Evolutionary conservation across 2,113 vertebrate genomes (phyloP), one percentile per base, ranked within the genome.

Genomic region (Leucopsar rothschildi): DNA sequence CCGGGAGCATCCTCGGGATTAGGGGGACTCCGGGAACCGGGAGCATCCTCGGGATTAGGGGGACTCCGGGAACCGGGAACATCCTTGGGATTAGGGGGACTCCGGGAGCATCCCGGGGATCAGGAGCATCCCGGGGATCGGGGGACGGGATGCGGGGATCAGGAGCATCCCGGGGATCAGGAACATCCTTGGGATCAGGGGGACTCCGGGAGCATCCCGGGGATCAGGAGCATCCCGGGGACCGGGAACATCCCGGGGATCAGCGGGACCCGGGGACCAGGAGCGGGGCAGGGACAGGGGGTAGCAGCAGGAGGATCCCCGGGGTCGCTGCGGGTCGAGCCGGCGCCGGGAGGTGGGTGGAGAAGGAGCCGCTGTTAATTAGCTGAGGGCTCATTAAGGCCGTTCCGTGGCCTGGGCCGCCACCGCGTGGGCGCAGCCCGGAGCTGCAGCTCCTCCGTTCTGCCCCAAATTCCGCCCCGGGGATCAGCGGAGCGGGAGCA

Each of bases 371-470:
- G 65, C 40, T 0, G 28, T 3, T 57, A 29, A 76, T 61, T n/a
- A 45, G 16, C 8, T 1, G 9, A 0, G 59, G 5, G 42, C 64
- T 65, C 71, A 17, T 72, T 15, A n/a, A 52, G 27, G 33, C 66
- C 7, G 86, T 92, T 94, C 78, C 78, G 64, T 57, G 92, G 94
- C 47, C 94, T 94, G 23, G 5, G 86, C 21, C 31, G 94, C 95
- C 95, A 83, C 72, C 95, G 77, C 57, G 95, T 63, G 93, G 93
- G n/a, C 28, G 0, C 49, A 40, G 85, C 3, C 28, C 28, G 84
- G 88, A 3, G 18, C 0, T 89, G 95, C 95, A 91, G 57, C 40
- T 2, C 1, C 40, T 10, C 6, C 1, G 1, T 6, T 15, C 10
- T 9, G 31, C 4, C 10, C 39, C 2, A 0, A 1, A 2, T 16